Evolutionary conservation across 2,113 vertebrate species (phyloP), one percentile per base, ranked within the genome.

Genomic region (Acanthochromis polyacanthus): DNA sequence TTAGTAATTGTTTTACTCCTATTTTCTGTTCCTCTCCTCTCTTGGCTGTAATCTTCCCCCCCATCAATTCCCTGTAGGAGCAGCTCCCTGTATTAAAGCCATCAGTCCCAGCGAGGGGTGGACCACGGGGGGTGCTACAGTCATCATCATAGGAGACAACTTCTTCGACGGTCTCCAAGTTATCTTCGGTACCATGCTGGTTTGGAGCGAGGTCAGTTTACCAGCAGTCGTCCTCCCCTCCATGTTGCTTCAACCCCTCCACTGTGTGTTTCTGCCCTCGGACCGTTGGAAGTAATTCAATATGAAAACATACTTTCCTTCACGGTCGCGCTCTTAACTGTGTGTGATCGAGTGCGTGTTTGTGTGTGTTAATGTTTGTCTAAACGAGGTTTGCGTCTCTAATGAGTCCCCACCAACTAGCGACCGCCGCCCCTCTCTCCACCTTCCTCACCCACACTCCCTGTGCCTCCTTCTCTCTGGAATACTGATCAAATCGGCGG

Each of bases 141-240:
- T 95, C 84, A 95, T 95, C 88, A 94, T 95, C 91, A 95, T 95
- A 43, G 94, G 94, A n/a, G 94, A 95, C 91, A 94, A 95, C 89
- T 95, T 95, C 88, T 95, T 95, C 6, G 94, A 95, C 2, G 94
- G 94, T n/a, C 92, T 95, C 38, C 94, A 95, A 77, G 94, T 95
- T 84, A 95, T 95, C 89, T 95, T 95, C 20, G 93, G 94, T 36
- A 94, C 93, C 83, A 93, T 94, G 93, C 83, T 94, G 89, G 94
- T 94, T 28, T 95, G 94, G 94, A 95, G 94, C 38, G 94, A 95
- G 93, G 94, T 95, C 52, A 82, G 93, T 83, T 68, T 67, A 50
- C 55, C 71, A 52, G 51, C 67, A 66, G n/a, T 48, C 78, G 11
- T 50, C 79, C 50, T 74, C 60, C 73, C 70, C 77, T 70, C 52